Base-by-base conservation (phyloP, 2,888 invertebrate species). In the Halictus quadricinctus region DNA sequence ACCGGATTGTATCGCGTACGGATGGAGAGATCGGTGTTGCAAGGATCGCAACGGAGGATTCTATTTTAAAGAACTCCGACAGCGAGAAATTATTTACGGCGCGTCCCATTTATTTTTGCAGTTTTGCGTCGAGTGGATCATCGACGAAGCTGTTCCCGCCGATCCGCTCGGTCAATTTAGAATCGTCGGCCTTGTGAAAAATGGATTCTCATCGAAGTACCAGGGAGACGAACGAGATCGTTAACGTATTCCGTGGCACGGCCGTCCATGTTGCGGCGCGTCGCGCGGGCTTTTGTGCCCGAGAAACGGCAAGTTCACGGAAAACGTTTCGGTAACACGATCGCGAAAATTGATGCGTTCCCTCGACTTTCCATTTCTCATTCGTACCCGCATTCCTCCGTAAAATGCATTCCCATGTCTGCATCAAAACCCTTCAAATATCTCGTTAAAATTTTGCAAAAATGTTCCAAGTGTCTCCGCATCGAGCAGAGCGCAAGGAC, bases 61-160 rank as follows among this genome's bases (percentile, higher is more conserved):
- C 76, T 81, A 81, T 83, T 83, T 81, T 76, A 66, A 76, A 83
- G 58, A 29, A 73, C 66, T 60, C 74, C 48, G 74, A 21, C 48
- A 46, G 48, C 54, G 83, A 36, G 76, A 46, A 80, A 83, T 83
- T 83, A 83, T 83, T 83, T 81, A 83, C 76, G 80, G 82, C 75
- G 25, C 80, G 70, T 25, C 36, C 69, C 58, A 82, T 84, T 84
- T 84, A 84, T 82, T 82, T 77, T 84, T 60, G 77, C 83, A 84
- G 83, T 69, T 82, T 77, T 69, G 72, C 58, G 25, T 54, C 69
- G 58, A 84, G 69, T 74, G 82, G 81, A 73, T 73, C 29, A 64
- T 76, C 76, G 81, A 41, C 29, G 76, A 80, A 81, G 73, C 69
- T 43, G 73, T 58, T 69, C 60, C 73, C 66, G 25, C 76, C 50